A percentile compares a stretch with the other conserved stretches of the same genome.
These are phyloP conservation scores for Archilochus colubris DNA, from an alignment of 2,113 vertebrate species.

Conservation along the genomic window DNA sequence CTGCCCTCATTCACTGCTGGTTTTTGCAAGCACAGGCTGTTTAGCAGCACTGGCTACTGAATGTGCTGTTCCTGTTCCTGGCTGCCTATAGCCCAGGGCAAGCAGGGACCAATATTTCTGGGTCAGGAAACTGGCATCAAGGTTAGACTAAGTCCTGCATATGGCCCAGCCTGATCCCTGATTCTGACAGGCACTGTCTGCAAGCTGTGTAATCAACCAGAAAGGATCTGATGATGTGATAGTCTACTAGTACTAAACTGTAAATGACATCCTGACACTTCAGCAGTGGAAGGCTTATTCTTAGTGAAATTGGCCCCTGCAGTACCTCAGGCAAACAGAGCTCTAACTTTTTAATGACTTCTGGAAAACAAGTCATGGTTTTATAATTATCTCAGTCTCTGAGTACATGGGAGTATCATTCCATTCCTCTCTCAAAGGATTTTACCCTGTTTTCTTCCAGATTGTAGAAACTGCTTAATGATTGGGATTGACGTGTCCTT, in stretches of 20 bases:
- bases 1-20: neutral
- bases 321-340: neutral
- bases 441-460: neutral
- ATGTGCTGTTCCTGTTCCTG: neutral
- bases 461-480: neutral
- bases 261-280: neutral
- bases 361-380: neutral
- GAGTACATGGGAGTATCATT: neutral
- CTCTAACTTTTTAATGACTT: conserved; percentile 43
- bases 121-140: neutral
- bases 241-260: neutral
- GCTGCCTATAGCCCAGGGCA: neutral
- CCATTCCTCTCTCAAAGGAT: neutral
- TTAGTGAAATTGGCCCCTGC: conserved; percentile 6
- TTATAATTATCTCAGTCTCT: neutral
- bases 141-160: fast-evolving
- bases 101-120: neutral
- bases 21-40: neutral
- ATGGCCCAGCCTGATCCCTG: neutral
- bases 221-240: conserved; percentile 4
- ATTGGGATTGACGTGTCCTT: neutral
- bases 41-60: neutral
- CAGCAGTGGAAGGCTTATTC: neutral
- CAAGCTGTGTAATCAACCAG: neutral
- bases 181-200: neutral